A percentile compares a stretch with the other conserved stretches of the same genome.
Evolutionary conservation across 1,140 invertebrate species (phyloP).

Genomic region (Caerostris darwini): DNA sequence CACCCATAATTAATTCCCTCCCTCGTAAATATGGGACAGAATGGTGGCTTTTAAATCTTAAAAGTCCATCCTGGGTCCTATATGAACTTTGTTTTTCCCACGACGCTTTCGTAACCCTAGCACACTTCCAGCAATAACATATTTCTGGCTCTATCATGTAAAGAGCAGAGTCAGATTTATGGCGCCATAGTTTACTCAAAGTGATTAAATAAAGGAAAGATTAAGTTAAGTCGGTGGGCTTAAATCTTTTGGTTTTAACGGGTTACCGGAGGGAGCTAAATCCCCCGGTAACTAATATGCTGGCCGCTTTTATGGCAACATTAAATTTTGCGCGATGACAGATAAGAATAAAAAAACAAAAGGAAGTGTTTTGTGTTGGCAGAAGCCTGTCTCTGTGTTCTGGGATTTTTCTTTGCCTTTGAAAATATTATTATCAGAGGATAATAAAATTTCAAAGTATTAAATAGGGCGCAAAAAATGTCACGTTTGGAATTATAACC

Average conservation of each 20-base stretch:
- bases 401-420: background rate
- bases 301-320: background rate
- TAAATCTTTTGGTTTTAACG: constrained; percentile 21
- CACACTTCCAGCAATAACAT: background rate
- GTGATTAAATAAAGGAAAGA: constrained; percentile 49
- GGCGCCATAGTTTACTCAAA: constrained; percentile 11
- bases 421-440: background rate
- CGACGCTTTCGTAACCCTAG: background rate
- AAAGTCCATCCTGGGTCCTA: background rate
- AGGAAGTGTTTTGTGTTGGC: background rate
- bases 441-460: constrained; percentile 17
- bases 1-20: constrained; percentile 27
- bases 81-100: background rate
- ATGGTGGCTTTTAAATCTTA: constrained; percentile 27
- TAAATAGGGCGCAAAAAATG: background rate
- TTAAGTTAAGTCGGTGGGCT: constrained; percentile 41
- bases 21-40: constrained; percentile 3
- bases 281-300: background rate
- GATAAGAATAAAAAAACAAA: background rate
- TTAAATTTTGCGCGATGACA: constrained; percentile 22
- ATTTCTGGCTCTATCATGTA: constrained; percentile 43
- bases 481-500: background rate
- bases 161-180: constrained; percentile 49
- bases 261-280: constrained; percentile 4
- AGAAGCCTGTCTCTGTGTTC: background rate